Evolutionary conservation across 1,140 invertebrate species (phyloP).

Genomic region (Caenorhabditis remanei): DNA sequence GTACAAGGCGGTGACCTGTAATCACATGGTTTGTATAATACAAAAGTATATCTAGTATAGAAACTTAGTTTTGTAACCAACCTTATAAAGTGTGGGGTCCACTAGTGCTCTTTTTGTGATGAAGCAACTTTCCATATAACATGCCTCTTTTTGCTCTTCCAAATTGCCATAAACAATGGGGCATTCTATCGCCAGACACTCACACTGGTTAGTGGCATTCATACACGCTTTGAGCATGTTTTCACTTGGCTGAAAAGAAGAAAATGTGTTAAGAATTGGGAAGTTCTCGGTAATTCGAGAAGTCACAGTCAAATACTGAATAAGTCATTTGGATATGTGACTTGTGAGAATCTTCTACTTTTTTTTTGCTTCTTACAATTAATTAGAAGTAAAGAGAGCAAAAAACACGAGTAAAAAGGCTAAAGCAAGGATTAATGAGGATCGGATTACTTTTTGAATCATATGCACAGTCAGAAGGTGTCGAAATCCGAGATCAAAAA

Average conservation of each 20-base stretch:
- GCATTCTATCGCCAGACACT: constrained; percentile 48
- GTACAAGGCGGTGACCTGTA: constrained; percentile 84
- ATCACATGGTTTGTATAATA: neutral
- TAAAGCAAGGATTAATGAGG: constrained; percentile 14
- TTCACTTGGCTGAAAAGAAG: neutral
- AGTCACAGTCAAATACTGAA: neutral
- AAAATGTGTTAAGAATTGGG: neutral
- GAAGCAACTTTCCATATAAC: constrained; percentile 65
- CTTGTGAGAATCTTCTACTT: constrained; percentile 5
- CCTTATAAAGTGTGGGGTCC: constrained; percentile 68
- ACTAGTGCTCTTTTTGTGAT: constrained; percentile 58
- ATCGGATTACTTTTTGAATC: neutral
- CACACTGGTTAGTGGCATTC: constrained; percentile 26
- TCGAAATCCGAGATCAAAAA: constrained; percentile 25
- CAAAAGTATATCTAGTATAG: neutral
- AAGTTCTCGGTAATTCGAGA: neutral
- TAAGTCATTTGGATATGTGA: constrained; percentile 28
- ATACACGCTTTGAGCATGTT: constrained; percentile 37
- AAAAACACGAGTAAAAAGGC: neutral
- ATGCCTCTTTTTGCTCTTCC: constrained; percentile 45
- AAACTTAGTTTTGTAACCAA: neutral
- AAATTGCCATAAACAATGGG: constrained; percentile 27
- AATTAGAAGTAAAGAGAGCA: constrained; percentile 6
- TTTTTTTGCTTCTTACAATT: neutral
- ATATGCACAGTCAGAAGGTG: neutral